Percentiles rank a stretch among this genome's conserved stretches.
phyloP scores from a whole-genome alignment of 2,888 invertebrate genomes.

The Andrena camellia region DNA sequence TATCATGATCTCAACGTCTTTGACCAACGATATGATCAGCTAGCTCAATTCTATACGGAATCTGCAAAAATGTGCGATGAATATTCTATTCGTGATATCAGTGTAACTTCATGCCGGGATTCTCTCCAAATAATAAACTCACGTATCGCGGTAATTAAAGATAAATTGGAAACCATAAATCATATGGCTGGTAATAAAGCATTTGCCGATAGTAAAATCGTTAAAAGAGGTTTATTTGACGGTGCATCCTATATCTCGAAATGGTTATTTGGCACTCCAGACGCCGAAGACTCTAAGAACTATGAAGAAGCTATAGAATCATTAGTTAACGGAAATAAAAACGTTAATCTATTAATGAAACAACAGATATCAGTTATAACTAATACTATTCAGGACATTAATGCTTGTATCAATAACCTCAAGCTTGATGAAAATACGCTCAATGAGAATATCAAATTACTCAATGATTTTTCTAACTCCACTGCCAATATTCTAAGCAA shows the following conservation, averaged over 20 bases:
- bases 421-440: slow-evolving; percentile 1
- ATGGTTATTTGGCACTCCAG: background rate
- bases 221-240: background rate
- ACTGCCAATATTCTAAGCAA: background rate
- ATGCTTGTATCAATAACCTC: background rate
- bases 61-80: background rate
- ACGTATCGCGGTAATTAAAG: background rate
- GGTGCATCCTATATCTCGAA: background rate
- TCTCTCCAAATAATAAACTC: background rate
- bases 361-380: no score
- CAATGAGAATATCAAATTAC: slow-evolving; percentile 10
- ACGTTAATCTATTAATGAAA: no score
- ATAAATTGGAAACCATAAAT: background rate
- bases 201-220: background rate
- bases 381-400: background rate
- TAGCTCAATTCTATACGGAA: background rate
- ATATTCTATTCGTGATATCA: background rate
- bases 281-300: background rate
- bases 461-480: background rate
- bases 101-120: background rate
- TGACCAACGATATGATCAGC: background rate
- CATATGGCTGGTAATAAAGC: background rate
- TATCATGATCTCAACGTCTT: background rate
- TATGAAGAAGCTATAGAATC: no score
- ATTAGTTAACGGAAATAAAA: no score